Evolutionary conservation across 1,140 invertebrate genomes (phyloP).

Genomic region (Xylocopa sonorina): DNA sequence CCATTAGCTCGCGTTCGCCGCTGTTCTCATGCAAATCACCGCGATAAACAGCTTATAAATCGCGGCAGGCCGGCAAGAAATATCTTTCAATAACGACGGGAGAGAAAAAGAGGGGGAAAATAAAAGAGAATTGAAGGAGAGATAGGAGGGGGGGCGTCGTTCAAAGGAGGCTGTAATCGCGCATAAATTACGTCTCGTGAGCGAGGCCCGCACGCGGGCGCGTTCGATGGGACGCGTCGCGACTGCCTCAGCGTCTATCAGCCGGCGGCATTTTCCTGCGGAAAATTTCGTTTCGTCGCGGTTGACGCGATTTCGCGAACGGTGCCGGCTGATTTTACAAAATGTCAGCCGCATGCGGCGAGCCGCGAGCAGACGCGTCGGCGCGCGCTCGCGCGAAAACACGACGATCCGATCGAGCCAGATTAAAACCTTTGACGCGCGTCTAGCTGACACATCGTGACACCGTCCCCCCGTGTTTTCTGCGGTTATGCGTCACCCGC

Average conservation of each 20-base stretch:
- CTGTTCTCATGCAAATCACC: background rate
- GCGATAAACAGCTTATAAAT: background rate
- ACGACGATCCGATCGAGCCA: slow-evolving; percentile 54
- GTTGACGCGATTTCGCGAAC: slow-evolving; percentile 33
- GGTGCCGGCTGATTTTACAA: slow-evolving; percentile 40
- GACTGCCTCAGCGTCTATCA: background rate
- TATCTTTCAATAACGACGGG: slow-evolving; percentile 4
- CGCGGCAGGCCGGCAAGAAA: background rate
- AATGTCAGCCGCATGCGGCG: slow-evolving; percentile 43
- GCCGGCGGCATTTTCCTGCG: background rate
- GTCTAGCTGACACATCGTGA: slow-evolving; percentile 55
- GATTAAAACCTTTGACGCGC: slow-evolving; percentile 65
- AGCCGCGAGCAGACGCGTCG: slow-evolving; percentile 21
- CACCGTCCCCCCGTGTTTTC: slow-evolving; percentile 32
- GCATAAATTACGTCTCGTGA: slow-evolving; percentile 32
- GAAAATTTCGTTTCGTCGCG: background rate
- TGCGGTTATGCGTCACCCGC: slow-evolving; percentile 24
- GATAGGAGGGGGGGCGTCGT: background rate
- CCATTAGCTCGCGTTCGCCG: background rate
- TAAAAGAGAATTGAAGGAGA: too few relatives aligned
- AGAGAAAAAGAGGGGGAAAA: too few relatives aligned
- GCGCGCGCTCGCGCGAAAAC: slow-evolving; percentile 44
- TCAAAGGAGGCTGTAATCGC: slow-evolving; percentile 15
- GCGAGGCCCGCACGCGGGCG: background rate
- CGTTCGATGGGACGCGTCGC: slow-evolving; percentile 5